Evolutionary conservation across 1,140 invertebrate genomes (phyloP).

Genomic region (Amyelois transitella): DNA sequence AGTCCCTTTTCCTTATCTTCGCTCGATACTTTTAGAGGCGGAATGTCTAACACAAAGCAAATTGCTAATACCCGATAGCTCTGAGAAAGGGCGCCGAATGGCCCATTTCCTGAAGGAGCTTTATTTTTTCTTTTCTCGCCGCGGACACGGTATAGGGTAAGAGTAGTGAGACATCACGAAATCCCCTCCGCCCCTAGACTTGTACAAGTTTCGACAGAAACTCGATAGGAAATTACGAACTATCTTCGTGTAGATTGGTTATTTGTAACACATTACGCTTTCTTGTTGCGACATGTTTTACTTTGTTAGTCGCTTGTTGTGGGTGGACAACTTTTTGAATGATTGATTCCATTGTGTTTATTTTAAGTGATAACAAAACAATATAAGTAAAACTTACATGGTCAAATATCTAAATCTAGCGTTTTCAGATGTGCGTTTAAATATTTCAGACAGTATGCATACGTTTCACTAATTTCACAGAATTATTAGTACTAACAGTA

Average conservation of each 20-base stretch:
- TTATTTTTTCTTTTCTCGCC: slow-evolving; percentile 33
- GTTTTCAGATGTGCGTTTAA: too few relatives aligned
- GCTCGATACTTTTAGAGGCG: slow-evolving; percentile 28
- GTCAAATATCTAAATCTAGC: too few relatives aligned
- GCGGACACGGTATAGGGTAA: slow-evolving; percentile 7
- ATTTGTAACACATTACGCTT: neutral
- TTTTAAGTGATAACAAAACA: too few relatives aligned
- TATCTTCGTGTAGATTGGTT: neutral
- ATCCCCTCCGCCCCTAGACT: slow-evolving; percentile 17
- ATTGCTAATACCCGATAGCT: slow-evolving; percentile 45
- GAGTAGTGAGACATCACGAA: slow-evolving; percentile 19
- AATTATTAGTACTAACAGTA: too few relatives aligned
- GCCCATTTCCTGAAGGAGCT: slow-evolving; percentile 40
- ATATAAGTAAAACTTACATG: too few relatives aligned
- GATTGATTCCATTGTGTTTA: neutral
- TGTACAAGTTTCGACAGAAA: slow-evolving; percentile 22
- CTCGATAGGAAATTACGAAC: slow-evolving; percentile 9
- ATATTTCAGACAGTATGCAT: too few relatives aligned
- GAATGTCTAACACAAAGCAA: slow-evolving; percentile 41
- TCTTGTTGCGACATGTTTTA: neutral
- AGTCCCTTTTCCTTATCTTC: slow-evolving; percentile 27
- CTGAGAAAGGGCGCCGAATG: slow-evolving; percentile 35
- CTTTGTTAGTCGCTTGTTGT: neutral
- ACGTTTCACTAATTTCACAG: too few relatives aligned
- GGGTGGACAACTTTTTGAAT: neutral